Conservation (phyloP, 2,113 vertebrate species). For the Enhydra lutris region DNA sequence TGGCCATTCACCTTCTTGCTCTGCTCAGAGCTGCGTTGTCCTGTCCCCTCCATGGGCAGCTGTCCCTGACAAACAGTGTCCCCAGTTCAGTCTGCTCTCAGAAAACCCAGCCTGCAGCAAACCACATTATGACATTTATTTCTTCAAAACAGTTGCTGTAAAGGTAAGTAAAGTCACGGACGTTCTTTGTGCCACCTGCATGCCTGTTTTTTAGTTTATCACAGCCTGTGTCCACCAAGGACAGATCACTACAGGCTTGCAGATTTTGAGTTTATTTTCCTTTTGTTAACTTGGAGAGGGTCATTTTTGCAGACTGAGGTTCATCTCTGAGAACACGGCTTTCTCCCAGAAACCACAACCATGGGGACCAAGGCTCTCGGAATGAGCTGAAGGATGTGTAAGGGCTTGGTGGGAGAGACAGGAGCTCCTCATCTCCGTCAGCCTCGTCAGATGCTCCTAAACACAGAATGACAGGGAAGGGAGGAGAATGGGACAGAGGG, state of each 20-base stretch:
- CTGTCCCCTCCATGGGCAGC: fast-evolving
- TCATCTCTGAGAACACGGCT: background rate
- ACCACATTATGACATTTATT: background rate
- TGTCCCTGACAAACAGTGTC: background rate
- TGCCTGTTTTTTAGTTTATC: fast-evolving
- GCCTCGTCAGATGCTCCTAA: background rate
- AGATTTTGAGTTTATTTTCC: background rate
- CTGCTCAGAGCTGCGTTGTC: fast-evolving
- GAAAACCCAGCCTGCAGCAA: background rate
- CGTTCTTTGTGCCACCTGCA: fast-evolving
- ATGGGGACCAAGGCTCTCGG: background rate
- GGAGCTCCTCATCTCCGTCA: background rate
- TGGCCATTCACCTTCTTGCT: fast-evolving
- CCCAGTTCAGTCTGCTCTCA: background rate
- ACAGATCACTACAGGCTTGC: fast-evolving
- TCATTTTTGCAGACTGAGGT: background rate
- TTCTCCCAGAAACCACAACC: background rate
- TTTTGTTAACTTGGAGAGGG: background rate
- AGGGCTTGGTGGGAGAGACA: background rate
- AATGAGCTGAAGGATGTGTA: fast-evolving
- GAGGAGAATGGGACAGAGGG: fast-evolving
- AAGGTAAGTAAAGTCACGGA: too few species aligned
- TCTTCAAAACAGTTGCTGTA: background rate
- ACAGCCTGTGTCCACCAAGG: fast-evolving
- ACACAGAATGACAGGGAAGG: background rate